Conservation (phyloP, 2,797 vertebrate species). For the Myotis daubentonii region DNA sequence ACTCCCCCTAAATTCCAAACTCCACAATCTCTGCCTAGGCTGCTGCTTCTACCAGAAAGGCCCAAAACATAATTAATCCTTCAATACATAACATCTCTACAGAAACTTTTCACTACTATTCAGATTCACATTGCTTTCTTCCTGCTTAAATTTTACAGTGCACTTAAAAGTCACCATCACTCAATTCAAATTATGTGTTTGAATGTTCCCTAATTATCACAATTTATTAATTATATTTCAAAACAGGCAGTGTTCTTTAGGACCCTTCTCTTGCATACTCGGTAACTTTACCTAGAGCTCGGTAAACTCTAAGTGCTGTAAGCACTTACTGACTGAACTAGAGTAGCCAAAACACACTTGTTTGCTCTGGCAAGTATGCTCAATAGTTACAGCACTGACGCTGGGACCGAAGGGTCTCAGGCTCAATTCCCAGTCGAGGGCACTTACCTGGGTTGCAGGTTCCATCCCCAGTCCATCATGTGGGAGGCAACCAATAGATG, state of each 20-base stretch:
- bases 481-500: no score
- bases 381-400: neutral
- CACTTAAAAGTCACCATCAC: conserved; percentile 29
- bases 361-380: neutral
- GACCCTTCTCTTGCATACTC: neutral
- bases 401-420: neutral
- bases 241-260: conserved; percentile 3
- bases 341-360: neutral
- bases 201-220: conserved; percentile 7
- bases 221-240: conserved; percentile 39
- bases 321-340: neutral
- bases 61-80: neutral
- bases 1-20: neutral
- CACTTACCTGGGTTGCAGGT: neutral
- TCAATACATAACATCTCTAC: neutral
- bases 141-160: conserved; percentile 11
- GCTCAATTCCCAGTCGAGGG: neutral
- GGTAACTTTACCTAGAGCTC: neutral
- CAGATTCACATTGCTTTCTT: conserved; percentile 3
- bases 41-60: neutral
- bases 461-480: no score
- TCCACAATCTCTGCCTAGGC: neutral
- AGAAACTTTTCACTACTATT: conserved; percentile 17
- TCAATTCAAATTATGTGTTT: conserved; percentile 46
- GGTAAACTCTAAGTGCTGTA: neutral